A percentile compares a stretch with the other conserved stretches of the same genome.
Evolutionary conservation across 1,140 invertebrate species (phyloP).

Genomic region (Aphis craccivora): DNA sequence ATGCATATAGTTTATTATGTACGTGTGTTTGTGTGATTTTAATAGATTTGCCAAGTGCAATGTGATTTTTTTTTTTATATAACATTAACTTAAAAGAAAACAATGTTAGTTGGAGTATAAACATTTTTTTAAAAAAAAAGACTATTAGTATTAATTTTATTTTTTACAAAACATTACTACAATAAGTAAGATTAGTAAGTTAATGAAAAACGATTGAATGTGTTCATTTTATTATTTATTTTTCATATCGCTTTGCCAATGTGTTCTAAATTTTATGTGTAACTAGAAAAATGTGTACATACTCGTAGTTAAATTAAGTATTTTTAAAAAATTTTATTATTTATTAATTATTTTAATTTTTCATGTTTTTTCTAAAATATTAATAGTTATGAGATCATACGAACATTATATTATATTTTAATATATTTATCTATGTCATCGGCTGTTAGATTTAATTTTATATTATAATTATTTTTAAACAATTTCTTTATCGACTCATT

Average conservation of each 20-base stretch:
- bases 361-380: background rate
- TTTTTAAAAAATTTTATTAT: background rate
- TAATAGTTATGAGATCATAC: slow-evolving; percentile 13
- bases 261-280: background rate
- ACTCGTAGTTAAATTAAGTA: background rate
- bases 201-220: background rate
- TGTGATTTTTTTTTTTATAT: slow-evolving; percentile 24
- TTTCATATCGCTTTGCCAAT: background rate
- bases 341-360: slow-evolving; percentile 5
- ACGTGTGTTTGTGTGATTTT: slow-evolving; percentile 6
- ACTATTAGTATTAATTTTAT: background rate
- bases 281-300: slow-evolving; percentile 22
- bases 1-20: slow-evolving; percentile 43
- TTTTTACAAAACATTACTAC: background rate
- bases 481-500: background rate
- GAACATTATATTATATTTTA: slow-evolving; percentile 19
- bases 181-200: background rate
- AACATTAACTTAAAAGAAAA: slow-evolving; percentile 15
- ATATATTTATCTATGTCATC: background rate
- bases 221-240: slow-evolving; percentile 49
- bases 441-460: background rate
- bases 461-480: background rate
- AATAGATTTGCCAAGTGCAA: slow-evolving; percentile 48
- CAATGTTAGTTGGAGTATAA: slow-evolving; percentile 5
- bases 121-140: slow-evolving; percentile 13